These are phyloP conservation scores for Gavia stellata DNA, from an alignment of 2,113 vertebrate genomes.

Conservation along the genomic window DNA sequence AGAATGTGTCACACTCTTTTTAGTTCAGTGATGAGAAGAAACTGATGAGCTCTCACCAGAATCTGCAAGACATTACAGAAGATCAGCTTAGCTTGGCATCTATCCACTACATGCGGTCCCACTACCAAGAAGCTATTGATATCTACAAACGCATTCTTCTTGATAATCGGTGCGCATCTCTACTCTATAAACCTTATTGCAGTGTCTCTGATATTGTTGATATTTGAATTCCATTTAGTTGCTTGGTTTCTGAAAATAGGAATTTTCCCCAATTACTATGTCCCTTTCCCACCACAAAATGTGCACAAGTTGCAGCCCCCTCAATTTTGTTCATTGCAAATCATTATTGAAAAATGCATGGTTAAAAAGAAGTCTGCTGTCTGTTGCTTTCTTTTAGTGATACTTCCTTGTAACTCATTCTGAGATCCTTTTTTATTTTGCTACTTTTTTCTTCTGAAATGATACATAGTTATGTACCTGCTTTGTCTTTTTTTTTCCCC, in stretches of 20 bases:
- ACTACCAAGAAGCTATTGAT: slow-evolving; percentile 97
- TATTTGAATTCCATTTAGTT: neutral
- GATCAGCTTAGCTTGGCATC: slow-evolving; percentile 97
- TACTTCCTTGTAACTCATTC: neutral
- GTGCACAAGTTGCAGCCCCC: neutral
- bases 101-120: slow-evolving; percentile 97
- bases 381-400: neutral
- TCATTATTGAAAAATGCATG: neutral
- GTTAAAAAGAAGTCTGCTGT: neutral
- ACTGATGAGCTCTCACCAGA: slow-evolving; percentile 95
- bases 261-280: neutral
- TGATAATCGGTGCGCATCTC: slow-evolving; percentile 82
- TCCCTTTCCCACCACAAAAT: neutral
- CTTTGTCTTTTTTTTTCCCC: neutral
- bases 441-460: neutral
- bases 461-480: neutral
- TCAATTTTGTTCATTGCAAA: neutral
- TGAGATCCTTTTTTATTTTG: neutral
- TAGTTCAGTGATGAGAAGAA: slow-evolving; percentile 96
- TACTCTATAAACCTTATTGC: neutral
- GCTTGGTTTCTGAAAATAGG: neutral
- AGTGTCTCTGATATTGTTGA: neutral
- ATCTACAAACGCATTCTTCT: slow-evolving; percentile 95
- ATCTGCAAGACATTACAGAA: slow-evolving; percentile 94
- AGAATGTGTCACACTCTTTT: slow-evolving; percentile 4